Percentiles rank a stretch among this genome's conserved stretches.
phyloP scores from a whole-genome alignment of 2,113 vertebrate genomes.

The Leptocoma aspasia region DNA sequence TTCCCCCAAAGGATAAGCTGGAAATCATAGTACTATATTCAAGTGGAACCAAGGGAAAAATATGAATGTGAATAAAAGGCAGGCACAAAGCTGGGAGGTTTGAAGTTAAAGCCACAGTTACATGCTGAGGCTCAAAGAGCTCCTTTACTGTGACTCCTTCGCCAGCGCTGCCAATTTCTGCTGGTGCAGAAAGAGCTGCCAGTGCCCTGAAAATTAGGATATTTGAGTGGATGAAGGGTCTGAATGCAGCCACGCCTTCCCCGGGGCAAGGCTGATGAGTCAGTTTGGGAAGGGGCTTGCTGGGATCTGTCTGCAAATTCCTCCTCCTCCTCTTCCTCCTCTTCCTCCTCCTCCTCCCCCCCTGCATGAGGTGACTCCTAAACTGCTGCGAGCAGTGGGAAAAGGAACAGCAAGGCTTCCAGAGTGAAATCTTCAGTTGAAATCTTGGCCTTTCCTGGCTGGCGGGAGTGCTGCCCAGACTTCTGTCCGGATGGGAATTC shows the following conservation, averaged over 20 bases:
- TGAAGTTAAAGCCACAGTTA: background rate
- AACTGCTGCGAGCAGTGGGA: background rate
- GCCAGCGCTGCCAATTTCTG: fast-evolving
- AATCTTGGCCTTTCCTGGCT: background rate
- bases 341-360: background rate
- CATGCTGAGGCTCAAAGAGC: background rate
- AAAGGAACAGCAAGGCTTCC: background rate
- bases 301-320: background rate
- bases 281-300: background rate
- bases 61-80: background rate
- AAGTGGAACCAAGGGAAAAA: background rate
- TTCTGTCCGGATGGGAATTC: background rate
- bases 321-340: background rate
- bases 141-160: background rate
- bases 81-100: background rate
- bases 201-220: background rate
- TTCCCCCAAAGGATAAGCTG: background rate
- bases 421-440: background rate
- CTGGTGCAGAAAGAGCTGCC: fast-evolving
- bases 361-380: background rate
- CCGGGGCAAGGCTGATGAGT: background rate
- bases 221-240: background rate
- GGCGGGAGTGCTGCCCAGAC: background rate
- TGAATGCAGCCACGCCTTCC: background rate
- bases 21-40: background rate